A percentile compares a stretch with the other conserved stretches of the same genome.
These are phyloP conservation scores for Ectemnius continuus DNA, from an alignment of 2,888 invertebrate genomes.

Conservation along the genomic window DNA sequence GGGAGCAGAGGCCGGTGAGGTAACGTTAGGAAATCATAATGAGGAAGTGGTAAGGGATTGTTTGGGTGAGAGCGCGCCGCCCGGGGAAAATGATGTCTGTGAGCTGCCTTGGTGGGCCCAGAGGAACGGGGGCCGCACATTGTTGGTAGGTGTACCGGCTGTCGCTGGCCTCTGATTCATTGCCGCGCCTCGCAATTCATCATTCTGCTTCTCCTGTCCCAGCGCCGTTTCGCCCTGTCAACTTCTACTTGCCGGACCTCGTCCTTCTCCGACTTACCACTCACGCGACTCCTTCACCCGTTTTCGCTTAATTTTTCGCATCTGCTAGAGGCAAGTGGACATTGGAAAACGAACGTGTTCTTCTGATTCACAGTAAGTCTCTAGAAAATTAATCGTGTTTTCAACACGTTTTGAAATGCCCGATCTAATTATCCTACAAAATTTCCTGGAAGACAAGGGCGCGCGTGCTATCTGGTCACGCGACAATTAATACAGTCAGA, in stretches of 20 bases:
- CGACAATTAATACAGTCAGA: constrained; percentile 22
- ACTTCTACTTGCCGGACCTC: constrained; percentile 24
- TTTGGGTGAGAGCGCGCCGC: constrained; percentile 40
- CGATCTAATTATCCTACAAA: constrained; percentile 8
- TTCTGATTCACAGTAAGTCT: constrained; percentile 18
- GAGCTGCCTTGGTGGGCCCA: constrained; percentile 67
- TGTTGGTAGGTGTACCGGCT: constrained; percentile 71
- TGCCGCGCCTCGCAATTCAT: constrained; percentile 70
- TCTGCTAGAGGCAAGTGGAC: neutral
- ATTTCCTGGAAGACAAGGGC: neutral
- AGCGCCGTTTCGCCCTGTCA: constrained; percentile 46
- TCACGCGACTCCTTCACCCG: neutral
- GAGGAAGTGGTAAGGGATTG: constrained; percentile 47
- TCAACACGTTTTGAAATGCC: constrained; percentile 20
- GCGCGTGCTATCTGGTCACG: constrained; percentile 13
- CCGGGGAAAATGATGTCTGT: constrained; percentile 62
- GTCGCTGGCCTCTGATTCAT: constrained; percentile 70
- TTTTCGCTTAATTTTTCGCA: constrained; percentile 2
- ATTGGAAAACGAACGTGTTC: neutral
- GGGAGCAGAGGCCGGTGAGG: neutral
- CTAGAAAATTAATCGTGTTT: constrained; percentile 37
- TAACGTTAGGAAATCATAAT: constrained; percentile 36
- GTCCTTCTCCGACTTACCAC: constrained; percentile 4
- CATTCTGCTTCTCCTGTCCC: constrained; percentile 67
- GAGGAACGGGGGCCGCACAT: constrained; percentile 67